Base-by-base conservation (phyloP, 35 echinoderm and acorn worm genomes). In the Chiridota heheva region DNA sequence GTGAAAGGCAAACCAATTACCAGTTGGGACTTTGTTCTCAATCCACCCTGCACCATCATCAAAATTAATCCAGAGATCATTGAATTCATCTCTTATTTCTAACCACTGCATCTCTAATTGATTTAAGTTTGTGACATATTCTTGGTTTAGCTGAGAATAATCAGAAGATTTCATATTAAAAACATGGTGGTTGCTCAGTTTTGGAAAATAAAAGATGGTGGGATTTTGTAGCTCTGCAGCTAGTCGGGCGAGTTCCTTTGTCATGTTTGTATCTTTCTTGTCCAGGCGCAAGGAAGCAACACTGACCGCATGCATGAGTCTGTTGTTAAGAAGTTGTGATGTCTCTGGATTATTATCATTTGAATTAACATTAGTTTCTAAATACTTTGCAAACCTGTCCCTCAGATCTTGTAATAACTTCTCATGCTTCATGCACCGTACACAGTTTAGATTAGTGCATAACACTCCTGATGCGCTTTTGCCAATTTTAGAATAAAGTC, bases 1-100 rank as follows among this genome's bases (percentile, higher is more conserved):
- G 47, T 78, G 75, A 28, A 61, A 78, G 20, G 75, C 36, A 25
- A 39, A 78, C 75, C 75, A 78, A 4, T 78, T 78, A 17, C 75
- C 75, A 31, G 38, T 38, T 39, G 49, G 17, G 4, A 78, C 29
- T 3, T 1, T 37, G n/a, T 78, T 78, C 42, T 78, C 75, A 40
- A 60, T 34, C 75, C 75, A 78, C 7, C 53, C 75, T 32, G 58
- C 51, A 3, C 36, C 53, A 31, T 78, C 75, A 22, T 60, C 30
- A 61, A 78, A 78, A n/a, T 78, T 17, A 61, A 34, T 78, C 75
- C 75, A 78, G 1, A 78, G 33, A 40, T 13, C 35, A 60, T 78
- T 57, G 27, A 78, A 78, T 62, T 78, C 75, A 29, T 61, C 53
- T 42, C 17, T 78, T 0, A 78, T 43, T 24, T 78, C 75, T 17